phyloP scores from a whole-genome alignment of 2,888 invertebrate genomes.

The Nomada fucata region DNA sequence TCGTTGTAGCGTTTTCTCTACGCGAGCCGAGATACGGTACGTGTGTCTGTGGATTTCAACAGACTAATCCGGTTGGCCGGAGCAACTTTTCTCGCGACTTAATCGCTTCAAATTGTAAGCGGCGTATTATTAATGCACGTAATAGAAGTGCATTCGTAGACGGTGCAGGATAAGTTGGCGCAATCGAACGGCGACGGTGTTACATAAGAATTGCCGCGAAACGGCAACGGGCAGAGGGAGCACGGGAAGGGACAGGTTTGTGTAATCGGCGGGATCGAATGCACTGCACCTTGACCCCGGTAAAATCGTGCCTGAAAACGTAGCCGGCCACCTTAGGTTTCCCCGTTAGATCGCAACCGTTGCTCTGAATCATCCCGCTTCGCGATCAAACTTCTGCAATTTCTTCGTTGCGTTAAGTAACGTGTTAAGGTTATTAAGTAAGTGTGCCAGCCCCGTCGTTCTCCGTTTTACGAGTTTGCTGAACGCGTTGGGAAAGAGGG shows the following conservation, averaged over 20 bases:
- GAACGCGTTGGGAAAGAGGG: slow-evolving; percentile 1
- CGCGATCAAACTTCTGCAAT: slow-evolving; percentile 21
- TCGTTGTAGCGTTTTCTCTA: too few relatives aligned
- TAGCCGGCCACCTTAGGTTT: background rate
- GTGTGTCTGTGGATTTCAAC: too few relatives aligned
- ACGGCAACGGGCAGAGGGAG: background rate
- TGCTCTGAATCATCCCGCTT: slow-evolving; percentile 20
- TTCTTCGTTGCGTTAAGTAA: slow-evolving; percentile 35
- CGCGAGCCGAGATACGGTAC: too few relatives aligned
- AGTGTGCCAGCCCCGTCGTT: slow-evolving; percentile 14
- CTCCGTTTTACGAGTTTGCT: background rate
- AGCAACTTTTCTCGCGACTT: too few relatives aligned
- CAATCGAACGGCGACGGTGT: slow-evolving; percentile 50
- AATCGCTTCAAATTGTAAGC: too few relatives aligned
- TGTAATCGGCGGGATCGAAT: slow-evolving; percentile 50
- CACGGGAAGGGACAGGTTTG: slow-evolving; percentile 8
- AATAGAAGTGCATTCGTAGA: slow-evolving; percentile 22
- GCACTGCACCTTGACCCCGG: slow-evolving; percentile 49
- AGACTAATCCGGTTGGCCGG: too few relatives aligned
- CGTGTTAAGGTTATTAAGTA: slow-evolving; percentile 35
- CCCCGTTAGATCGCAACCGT: slow-evolving; percentile 2
- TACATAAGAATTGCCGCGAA: slow-evolving; percentile 51
- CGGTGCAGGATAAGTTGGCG: slow-evolving; percentile 46
- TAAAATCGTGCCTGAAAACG: slow-evolving; percentile 18
- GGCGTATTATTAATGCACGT: background rate